Percentiles rank a stretch among this genome's conserved stretches.
phyloP scores from a whole-genome alignment of 2,888 invertebrate genomes.

The Merodon equestris region DNA sequence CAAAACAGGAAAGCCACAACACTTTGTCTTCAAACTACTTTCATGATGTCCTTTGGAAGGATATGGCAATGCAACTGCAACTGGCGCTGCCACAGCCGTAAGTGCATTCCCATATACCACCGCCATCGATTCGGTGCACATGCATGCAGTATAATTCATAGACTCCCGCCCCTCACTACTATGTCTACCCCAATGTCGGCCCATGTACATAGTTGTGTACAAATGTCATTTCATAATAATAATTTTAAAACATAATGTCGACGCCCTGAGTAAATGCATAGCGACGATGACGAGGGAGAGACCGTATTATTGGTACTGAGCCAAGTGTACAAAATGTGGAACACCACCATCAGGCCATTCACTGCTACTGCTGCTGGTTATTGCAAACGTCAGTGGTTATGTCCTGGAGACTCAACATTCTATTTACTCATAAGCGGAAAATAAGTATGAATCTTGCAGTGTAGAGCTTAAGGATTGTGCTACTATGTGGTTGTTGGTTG shows the following conservation, averaged over 20 bases:
- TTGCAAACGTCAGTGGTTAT: constrained; percentile 61
- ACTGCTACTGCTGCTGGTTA: constrained; percentile 33
- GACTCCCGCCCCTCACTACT: not conserved
- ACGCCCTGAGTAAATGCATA: constrained; percentile 53
- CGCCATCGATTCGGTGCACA: constrained; percentile 3
- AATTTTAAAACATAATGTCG: constrained; percentile 64
- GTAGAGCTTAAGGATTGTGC: constrained; percentile 29
- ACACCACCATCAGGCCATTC: constrained; percentile 18
- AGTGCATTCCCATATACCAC: constrained; percentile 26
- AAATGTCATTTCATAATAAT: constrained; percentile 63
- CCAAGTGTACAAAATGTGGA: constrained; percentile 60
- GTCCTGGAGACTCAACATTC: constrained; percentile 38
- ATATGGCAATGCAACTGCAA: constrained; percentile 46
- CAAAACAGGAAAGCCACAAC: constrained; percentile 66
- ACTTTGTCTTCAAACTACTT: constrained; percentile 61
- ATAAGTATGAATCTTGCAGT: constrained; percentile 53
- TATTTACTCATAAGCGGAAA: constrained; percentile 63
- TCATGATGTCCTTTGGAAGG: constrained; percentile 57
- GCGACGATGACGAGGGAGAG: constrained; percentile 29
- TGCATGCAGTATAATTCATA: constrained; percentile 27
- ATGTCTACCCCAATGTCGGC: not conserved
- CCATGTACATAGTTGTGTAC: constrained; percentile 8
- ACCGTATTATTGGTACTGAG: constrained; percentile 14
- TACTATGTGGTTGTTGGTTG: constrained; percentile 23
- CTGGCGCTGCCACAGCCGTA: constrained; percentile 38